phyloP scores from a whole-genome alignment of 2,888 invertebrate genomes.

The Tetragonisca angustula region DNA sequence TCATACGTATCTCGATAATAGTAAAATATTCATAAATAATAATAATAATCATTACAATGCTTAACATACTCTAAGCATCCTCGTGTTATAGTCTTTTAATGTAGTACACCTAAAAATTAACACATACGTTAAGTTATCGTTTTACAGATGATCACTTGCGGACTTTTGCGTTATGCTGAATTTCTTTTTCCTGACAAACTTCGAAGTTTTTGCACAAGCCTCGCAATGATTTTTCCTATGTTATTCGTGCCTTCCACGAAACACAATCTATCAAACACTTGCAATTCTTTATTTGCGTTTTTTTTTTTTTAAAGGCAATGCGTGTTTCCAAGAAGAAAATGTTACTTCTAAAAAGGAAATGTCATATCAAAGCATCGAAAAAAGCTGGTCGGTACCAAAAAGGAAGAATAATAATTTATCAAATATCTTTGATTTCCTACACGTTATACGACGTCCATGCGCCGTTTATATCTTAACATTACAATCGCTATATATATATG shows the following conservation, averaged over 20 bases:
- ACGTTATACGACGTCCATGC: conserved; percentile 21
- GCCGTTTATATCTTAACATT: conserved; percentile 19
- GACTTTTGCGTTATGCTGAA: conserved; percentile 4
- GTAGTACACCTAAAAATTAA: conserved; percentile 79
- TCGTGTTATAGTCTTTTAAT: conserved; percentile 79
- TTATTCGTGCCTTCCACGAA: conserved; percentile 14
- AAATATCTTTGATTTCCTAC: conserved; percentile 53
- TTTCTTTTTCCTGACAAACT: neutral
- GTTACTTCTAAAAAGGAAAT: conserved; percentile 46
- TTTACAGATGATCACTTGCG: conserved; percentile 42
- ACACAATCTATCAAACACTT: conserved; percentile 7
- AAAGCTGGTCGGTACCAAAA: conserved; percentile 60
- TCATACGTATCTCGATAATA: conserved; percentile 76
- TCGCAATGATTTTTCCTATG: neutral
- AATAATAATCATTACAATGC: conserved; percentile 77
- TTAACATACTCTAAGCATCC: conserved; percentile 78
- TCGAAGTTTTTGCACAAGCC: neutral
- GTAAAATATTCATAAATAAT: conserved; percentile 83
- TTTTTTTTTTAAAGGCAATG: conserved; percentile 61
- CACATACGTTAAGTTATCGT: conserved; percentile 77
- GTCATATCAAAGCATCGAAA: conserved; percentile 59
- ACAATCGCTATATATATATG: conserved; percentile 12
- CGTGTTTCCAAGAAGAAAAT: conserved; percentile 38
- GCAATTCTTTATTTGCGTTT: neutral
- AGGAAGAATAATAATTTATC: conserved; percentile 52